Conservation (phyloP, 2,888 invertebrate species). For the Fragum whitleyi region DNA sequence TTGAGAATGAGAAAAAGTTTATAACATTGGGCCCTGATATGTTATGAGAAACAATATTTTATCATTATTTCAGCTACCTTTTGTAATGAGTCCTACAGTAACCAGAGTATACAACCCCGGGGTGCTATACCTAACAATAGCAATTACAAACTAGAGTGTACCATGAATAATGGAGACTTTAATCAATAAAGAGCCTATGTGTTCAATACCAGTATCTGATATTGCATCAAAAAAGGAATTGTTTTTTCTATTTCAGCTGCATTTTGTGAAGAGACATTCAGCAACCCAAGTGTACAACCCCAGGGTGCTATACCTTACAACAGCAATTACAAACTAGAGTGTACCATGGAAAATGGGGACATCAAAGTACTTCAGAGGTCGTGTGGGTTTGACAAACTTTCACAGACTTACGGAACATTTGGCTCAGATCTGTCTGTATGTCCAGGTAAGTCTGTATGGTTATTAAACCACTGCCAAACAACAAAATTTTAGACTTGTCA, state of each 20-base stretch:
- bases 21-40: too few relatives aligned
- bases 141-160: conserved; percentile 59
- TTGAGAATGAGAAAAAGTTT: too few relatives aligned
- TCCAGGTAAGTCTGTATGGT: conserved; percentile 54
- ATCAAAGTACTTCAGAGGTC: conserved; percentile 40
- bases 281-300: conserved; percentile 27
- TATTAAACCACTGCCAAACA: too few relatives aligned
- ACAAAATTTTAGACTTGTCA: too few relatives aligned
- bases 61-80: background rate
- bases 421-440: conserved; percentile 65
- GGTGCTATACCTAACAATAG: conserved; percentile 40
- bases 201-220: too few relatives aligned
- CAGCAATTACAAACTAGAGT: conserved; percentile 53
- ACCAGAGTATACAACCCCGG: conserved; percentile 27
- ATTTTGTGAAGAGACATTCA: conserved; percentile 47
- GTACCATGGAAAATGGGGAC: conserved; percentile 44
- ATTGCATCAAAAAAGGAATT: too few relatives aligned
- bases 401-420: conserved; percentile 59
- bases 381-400: conserved; percentile 69
- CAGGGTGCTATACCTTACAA: conserved; percentile 42
- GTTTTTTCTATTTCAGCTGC: conserved; percentile 40
- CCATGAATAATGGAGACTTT: conserved; percentile 27
- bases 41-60: too few relatives aligned
- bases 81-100: conserved; percentile 44
- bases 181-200: too few relatives aligned